Percentiles rank a stretch among this genome's conserved stretches.
Evolutionary conservation across 2,797 vertebrate species (phyloP).

Genomic region (Ctenochaetus hawaiiensis): DNA sequence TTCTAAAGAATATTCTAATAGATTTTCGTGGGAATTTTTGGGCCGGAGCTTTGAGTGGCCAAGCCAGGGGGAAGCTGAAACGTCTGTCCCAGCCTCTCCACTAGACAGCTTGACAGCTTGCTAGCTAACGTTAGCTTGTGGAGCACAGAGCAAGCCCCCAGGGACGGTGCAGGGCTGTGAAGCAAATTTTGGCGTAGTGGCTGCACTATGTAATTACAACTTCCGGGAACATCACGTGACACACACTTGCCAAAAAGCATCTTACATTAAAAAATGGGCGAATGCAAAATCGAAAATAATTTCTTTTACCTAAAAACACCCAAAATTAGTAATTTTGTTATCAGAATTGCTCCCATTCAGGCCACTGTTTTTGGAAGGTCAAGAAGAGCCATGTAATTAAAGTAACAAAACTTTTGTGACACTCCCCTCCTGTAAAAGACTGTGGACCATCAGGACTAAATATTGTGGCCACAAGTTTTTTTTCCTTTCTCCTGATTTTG

Average conservation of each 20-base stretch:
- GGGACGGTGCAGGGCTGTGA: conserved; percentile 22
- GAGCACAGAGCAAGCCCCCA: conserved; percentile 51
- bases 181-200: conserved; percentile 13
- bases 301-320: too few relatives aligned
- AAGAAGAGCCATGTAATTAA: too few relatives aligned
- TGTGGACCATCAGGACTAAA: too few relatives aligned
- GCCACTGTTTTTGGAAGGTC: too few relatives aligned
- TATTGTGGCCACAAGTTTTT: too few relatives aligned
- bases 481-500: too few relatives aligned
- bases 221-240: conserved; percentile 19
- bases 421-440: too few relatives aligned
- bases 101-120: conserved; percentile 85
- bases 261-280: not conserved
- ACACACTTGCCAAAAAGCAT: not conserved
- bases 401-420: too few relatives aligned
- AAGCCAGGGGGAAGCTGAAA: conserved; percentile 80
- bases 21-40: conserved; percentile 41
- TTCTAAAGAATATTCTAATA: conserved; percentile 52
- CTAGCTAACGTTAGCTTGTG: conserved; percentile 80
- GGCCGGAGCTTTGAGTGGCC: conserved; percentile 65
- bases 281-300: not conserved
- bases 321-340: too few relatives aligned
- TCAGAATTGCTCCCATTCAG: too few relatives aligned
- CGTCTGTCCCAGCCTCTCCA: conserved; percentile 82
- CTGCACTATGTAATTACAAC: conserved; percentile 4